phyloP scores from a whole-genome alignment of 2,113 vertebrate species.

The Notiomystis cincta region DNA sequence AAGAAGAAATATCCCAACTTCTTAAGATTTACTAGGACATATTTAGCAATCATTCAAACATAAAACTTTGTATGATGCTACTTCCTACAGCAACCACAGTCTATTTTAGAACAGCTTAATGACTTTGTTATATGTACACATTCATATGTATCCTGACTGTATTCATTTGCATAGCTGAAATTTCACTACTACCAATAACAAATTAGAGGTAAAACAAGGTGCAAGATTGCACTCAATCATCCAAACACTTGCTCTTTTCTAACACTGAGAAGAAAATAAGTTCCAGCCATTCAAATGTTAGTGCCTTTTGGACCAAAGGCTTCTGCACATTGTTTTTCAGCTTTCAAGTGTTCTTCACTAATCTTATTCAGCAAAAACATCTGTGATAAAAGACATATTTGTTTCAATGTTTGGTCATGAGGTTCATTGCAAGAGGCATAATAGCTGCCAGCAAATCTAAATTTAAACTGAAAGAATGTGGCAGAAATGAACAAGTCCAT shows the following conservation, averaged over 20 bases:
- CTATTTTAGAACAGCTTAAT: neutral
- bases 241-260: conserved; percentile 49
- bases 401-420: conserved; percentile 43
- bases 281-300: conserved; percentile 28
- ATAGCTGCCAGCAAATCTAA: conserved; percentile 60
- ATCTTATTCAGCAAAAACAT: conserved; percentile 69
- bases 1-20: neutral
- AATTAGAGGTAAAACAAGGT: neutral
- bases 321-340: conserved; percentile 63
- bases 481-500: conserved; percentile 48
- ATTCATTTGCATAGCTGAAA: neutral
- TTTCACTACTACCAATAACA: neutral
- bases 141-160: neutral
- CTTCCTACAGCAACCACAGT: neutral
- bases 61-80: neutral
- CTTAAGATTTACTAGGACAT: neutral
- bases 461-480: conserved; percentile 72
- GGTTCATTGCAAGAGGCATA: conserved; percentile 38
- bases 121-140: neutral
- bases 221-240: neutral
- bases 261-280: conserved; percentile 41
- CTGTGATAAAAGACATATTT: conserved; percentile 67
- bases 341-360: conserved; percentile 61
- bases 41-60: neutral
- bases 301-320: conserved; percentile 41